Evolutionary conservation across 2,113 vertebrate genomes (phyloP), one percentile per base, ranked within the genome.

Genomic region (Albula goreensis): DNA sequence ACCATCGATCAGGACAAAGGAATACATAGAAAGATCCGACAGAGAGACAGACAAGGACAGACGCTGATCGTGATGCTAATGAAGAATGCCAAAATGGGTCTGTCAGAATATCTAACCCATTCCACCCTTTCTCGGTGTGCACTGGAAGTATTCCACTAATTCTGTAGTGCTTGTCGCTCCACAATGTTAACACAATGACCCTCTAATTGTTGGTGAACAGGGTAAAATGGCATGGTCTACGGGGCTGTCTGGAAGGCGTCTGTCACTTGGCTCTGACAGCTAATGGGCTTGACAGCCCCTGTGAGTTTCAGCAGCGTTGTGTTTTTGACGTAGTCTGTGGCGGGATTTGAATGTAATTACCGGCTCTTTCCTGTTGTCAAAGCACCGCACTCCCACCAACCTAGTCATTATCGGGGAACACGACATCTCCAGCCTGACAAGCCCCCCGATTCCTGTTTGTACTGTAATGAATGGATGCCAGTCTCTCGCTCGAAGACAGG

Each of bases 261-360:
- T 91, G 92, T 94, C 93, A 94, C 91, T 41, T 41, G 53, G 53
- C 91, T 91, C 88, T 66, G 90, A 88, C 88, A 89, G 86, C 88
- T 83, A 70, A 82, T 88, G 88, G 88, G 5, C 79, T 89, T 91
- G 92, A 93, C 92, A 93, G 90, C 87, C 80, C n/a, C 83, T 19
- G 74, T 89, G 90, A 90, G 90, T 90, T 89, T 86, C 84, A 89
- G 88, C 83, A 90, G 89, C 80, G 88, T 90, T 85, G 88, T 88
- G 89, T 87, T 90, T 94, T 92, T 92, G 89, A 92, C 88, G 89
- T n/a, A 52, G 88, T 91, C 89, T 93, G 88, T 91, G 88, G 88
- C 86, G 91, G 91, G 92, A 93, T 92, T 92, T 88, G 91, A 89
- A 90, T 93, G 91, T 95, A 95, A 96, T 96, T 94, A 95, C 90